Conservation (phyloP, 2,888 invertebrate genomes). For the Aspidapion aeneum region DNA sequence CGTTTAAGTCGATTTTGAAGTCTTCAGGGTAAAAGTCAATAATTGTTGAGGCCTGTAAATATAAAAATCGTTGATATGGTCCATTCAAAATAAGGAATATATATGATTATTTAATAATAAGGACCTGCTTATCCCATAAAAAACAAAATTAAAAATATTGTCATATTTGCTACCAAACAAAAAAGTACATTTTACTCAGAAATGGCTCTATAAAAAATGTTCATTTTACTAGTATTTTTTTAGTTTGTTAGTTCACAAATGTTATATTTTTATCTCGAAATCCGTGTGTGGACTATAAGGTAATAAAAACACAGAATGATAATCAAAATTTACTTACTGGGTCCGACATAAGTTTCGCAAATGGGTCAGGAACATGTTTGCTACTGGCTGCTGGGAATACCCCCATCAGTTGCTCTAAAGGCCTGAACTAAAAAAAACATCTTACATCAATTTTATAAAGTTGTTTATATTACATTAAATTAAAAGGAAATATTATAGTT, state of each 20-base stretch:
- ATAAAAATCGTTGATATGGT: not conserved
- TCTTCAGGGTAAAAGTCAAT: slow-evolving; percentile 99
- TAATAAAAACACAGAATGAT: no score
- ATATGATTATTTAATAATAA: not conserved
- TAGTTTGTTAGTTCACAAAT: no score
- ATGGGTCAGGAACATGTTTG: slow-evolving; percentile 88
- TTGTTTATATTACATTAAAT: no score
- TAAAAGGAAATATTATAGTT: no score
- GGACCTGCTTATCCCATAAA: not conserved
- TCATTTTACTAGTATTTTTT: no score
- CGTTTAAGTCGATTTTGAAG: slow-evolving; percentile 97
- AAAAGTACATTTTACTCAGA: no score
- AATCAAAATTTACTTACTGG: slow-evolving; percentile 60
- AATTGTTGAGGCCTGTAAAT: slow-evolving; percentile 74
- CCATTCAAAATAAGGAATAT: not conserved
- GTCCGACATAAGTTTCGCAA: slow-evolving; percentile 91
- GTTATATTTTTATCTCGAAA: no score
- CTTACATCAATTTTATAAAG: no score
- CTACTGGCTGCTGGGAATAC: slow-evolving; percentile 98
- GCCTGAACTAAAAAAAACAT: slow-evolving; percentile 73
- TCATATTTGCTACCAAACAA: no score
- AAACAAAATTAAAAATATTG: no score
- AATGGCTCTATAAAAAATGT: no score
- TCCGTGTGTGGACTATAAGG: no score
- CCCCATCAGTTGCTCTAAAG: slow-evolving; percentile 98